Evolutionary conservation across 2,113 vertebrate species (phyloP).

Genomic region (Tetrao urogallus): DNA sequence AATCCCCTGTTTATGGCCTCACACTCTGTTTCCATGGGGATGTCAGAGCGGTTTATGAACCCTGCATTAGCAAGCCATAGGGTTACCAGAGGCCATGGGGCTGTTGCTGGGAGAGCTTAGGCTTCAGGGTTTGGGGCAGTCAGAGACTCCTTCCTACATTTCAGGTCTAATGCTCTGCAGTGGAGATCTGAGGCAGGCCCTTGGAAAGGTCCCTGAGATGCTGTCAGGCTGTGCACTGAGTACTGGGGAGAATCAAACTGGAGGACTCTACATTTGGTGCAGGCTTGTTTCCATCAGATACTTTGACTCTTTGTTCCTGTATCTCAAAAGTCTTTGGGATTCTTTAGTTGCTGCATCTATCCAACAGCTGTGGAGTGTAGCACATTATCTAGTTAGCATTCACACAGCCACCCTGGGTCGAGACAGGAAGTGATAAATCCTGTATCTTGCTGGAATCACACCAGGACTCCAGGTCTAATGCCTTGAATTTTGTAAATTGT

Average conservation of each 20-base stretch:
- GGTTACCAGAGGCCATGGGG: constrained; percentile 74
- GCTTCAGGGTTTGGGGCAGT: neutral
- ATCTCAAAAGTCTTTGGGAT: neutral
- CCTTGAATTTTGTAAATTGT: neutral
- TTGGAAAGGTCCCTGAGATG: neutral
- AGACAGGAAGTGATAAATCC: constrained; percentile 34
- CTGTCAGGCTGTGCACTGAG: neutral
- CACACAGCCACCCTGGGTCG: neutral
- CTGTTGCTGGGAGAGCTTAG: constrained; percentile 56
- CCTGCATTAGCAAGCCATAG: constrained; percentile 45
- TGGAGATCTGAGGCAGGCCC: neutral
- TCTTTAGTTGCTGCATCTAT: neutral
- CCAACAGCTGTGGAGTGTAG: constrained; percentile 17
- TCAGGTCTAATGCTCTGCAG: neutral
- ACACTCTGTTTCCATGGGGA: constrained; percentile 75
- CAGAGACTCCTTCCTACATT: constrained; percentile 8
- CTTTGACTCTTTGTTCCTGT: neutral
- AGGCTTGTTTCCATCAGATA: neutral
- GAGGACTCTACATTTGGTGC: neutral
- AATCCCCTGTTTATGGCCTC: constrained; percentile 76
- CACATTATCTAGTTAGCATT: neutral
- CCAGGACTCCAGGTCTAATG: neutral
- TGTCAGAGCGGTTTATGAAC: constrained; percentile 65
- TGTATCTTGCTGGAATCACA: neutral
- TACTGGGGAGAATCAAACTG: neutral